Evolutionary conservation across 2,888 invertebrate species (phyloP).

Genomic region (Malthinus seriepunctatus): DNA sequence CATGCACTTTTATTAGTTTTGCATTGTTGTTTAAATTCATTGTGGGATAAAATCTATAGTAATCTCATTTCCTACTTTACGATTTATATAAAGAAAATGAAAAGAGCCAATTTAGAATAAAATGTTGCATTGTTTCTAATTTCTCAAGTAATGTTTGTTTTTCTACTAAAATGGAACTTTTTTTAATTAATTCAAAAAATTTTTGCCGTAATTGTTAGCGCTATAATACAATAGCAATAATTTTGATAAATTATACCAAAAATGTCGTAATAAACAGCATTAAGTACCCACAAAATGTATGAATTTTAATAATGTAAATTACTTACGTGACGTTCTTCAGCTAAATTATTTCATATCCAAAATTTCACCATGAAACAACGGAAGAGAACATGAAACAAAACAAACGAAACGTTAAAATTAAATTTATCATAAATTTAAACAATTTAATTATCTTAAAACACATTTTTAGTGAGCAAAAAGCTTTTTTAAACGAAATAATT

Average conservation of each 20-base stretch:
- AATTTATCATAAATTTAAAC: too few relatives aligned
- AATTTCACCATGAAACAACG: constrained; percentile 35
- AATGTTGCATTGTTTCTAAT: constrained; percentile 4
- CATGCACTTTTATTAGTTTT: constrained; percentile 24
- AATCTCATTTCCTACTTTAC: constrained; percentile 21
- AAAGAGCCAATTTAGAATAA: not conserved
- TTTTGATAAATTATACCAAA: constrained; percentile 2
- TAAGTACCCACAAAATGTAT: not conserved
- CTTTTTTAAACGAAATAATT: too few relatives aligned
- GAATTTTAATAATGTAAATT: constrained; percentile 31
- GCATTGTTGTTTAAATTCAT: constrained; percentile 19
- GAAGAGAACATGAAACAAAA: constrained; percentile 56
- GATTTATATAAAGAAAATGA: constrained; percentile 8
- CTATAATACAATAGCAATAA: constrained; percentile 1
- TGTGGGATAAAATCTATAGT: constrained; percentile 15
- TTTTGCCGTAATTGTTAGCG: not conserved
- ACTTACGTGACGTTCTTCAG: constrained; percentile 70
- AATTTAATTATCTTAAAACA: too few relatives aligned
- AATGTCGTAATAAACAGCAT: constrained; percentile 5
- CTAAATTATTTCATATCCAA: constrained; percentile 59
- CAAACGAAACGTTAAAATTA: constrained; percentile 44
- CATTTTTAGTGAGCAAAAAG: too few relatives aligned
- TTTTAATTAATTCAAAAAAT: not conserved
- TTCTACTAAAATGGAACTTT: not conserved
- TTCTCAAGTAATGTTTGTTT: not conserved